Evolutionary conservation across 92 coral and sea anemone genomes (phyloP), one percentile per base, ranked within the genome.

Genomic region (Parazoanthus swiftii): DNA sequence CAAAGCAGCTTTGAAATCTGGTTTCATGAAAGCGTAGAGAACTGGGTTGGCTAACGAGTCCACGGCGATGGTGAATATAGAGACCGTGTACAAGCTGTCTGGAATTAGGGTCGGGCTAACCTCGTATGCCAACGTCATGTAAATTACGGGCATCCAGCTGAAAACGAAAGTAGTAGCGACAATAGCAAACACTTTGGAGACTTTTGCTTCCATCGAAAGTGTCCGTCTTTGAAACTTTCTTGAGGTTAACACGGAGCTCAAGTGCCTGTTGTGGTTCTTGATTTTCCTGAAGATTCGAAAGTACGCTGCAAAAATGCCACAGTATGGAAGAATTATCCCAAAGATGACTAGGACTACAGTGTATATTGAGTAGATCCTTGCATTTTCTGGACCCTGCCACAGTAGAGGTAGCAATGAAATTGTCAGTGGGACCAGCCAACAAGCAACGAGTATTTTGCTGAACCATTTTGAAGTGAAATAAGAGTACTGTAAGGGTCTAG

Each of bases 11-110:
- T 71, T 84, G 43, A 44, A 84, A 29, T 84, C 87, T 35, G 87
- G 87, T 36, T 84, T 84, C 87, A 84, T 84, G 87, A 84, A 84
- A 15, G 87, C 87, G 77, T 84, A 84, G 26, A 84, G 68, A 26
- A 84, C n/a, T 46, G 87, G 87, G 59, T 84, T 84, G 8, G 68
- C 87, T 72, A 84, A 71, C 0, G 87, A 84, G 13, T 77, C 87
- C 0, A 84, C 33, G 68, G 87, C 87, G 9, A 84, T 84, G 6
- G 87, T 84, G 59, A 46, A 84, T 25, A 84, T 46, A 7, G 87
- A 84, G 87, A 84, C 67, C 10, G 87, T 84, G 14, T 71, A 84
- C 79, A 84, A 72, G n/a, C 87, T 71, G 35, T 44, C 6, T 13
- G 87, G 87, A 25, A 84, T 84, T 23, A 84, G 35, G 13, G 33